Percentiles rank a stretch among this genome's conserved stretches.
Evolutionary conservation across 2,113 vertebrate species (phyloP).

Genomic region (Brachyhypopomus occidentalis): DNA sequence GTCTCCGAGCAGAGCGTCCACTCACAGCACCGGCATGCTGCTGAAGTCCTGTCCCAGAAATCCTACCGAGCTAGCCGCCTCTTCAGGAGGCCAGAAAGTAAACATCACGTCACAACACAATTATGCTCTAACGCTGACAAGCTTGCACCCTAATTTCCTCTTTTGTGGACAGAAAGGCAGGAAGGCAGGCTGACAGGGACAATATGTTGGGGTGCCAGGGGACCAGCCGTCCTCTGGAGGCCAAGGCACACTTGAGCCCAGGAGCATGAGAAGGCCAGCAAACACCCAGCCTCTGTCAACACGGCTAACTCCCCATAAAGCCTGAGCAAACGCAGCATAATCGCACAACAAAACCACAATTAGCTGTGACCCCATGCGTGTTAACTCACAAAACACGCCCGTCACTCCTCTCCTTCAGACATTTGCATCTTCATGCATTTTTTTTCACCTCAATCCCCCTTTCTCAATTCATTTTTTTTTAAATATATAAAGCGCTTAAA

Average conservation of each 20-base stretch:
- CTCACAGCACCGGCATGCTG: background rate
- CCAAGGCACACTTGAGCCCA: slow-evolving; percentile 60
- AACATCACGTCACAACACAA: slow-evolving; percentile 29
- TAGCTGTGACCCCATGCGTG: slow-evolving; percentile 69
- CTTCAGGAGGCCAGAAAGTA: background rate
- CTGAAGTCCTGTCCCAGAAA: slow-evolving; percentile 1
- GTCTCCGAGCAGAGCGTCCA: background rate
- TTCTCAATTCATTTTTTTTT: slow-evolving; percentile 56
- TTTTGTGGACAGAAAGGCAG: slow-evolving; percentile 46
- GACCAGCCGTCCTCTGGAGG: slow-evolving; percentile 71
- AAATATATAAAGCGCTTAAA: slow-evolving; percentile 63
- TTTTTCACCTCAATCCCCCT: slow-evolving; percentile 48
- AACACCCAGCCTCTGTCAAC: slow-evolving; percentile 60
- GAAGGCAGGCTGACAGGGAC: slow-evolving; percentile 62
- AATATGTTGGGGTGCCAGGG: slow-evolving; percentile 67
- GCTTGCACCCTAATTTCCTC: slow-evolving; percentile 28
- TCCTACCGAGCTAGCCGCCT: background rate
- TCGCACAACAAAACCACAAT: slow-evolving; percentile 80
- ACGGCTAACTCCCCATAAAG: slow-evolving; percentile 60
- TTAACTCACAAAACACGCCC: slow-evolving; percentile 70
- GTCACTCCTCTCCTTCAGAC: slow-evolving; percentile 62
- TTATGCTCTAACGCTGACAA: slow-evolving; percentile 35
- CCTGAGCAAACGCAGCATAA: slow-evolving; percentile 73
- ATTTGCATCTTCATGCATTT: slow-evolving; percentile 81
- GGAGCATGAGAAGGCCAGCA: slow-evolving; percentile 70